Conservation (phyloP, 2,797 vertebrate genomes). For the Karalla daura region DNA sequence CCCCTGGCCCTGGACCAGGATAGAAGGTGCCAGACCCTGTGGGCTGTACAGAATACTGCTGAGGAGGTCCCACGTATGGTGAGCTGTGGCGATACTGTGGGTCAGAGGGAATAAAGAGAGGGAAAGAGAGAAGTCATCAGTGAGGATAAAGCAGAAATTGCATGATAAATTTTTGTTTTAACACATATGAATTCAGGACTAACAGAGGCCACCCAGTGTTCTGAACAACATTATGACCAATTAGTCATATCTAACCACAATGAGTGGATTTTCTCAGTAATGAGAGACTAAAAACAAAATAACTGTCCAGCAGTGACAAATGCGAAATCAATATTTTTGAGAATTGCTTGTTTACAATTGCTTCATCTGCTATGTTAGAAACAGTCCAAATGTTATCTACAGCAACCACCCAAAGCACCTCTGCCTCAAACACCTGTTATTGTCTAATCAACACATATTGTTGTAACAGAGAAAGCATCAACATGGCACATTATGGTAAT, state of each 20-base stretch:
- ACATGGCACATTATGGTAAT: not conserved
- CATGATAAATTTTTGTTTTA: too few relatives aligned
- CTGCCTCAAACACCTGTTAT: too few relatives aligned
- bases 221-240: not conserved
- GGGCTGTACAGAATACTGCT: conserved; percentile 95
- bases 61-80: conserved; percentile 93
- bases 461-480: too few relatives aligned
- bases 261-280: not conserved
- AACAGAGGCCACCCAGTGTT: not conserved
- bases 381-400: not conserved
- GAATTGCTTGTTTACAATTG: not conserved
- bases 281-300: not conserved
- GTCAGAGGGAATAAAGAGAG: too few relatives aligned
- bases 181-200: too few relatives aligned
- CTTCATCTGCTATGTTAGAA: not conserved
- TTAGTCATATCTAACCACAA: not conserved
- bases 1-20: conserved; percentile 94
- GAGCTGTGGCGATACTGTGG: conserved; percentile 94
- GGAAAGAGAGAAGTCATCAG: conserved; percentile 4
- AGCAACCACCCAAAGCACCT: too few relatives aligned
- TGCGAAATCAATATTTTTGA: not conserved
- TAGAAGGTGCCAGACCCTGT: conserved; percentile 94
- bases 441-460: not conserved
- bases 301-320: not conserved
- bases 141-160: not conserved